phyloP scores from a whole-genome alignment of 2,113 vertebrate genomes.

The Apodemus sylvaticus region DNA sequence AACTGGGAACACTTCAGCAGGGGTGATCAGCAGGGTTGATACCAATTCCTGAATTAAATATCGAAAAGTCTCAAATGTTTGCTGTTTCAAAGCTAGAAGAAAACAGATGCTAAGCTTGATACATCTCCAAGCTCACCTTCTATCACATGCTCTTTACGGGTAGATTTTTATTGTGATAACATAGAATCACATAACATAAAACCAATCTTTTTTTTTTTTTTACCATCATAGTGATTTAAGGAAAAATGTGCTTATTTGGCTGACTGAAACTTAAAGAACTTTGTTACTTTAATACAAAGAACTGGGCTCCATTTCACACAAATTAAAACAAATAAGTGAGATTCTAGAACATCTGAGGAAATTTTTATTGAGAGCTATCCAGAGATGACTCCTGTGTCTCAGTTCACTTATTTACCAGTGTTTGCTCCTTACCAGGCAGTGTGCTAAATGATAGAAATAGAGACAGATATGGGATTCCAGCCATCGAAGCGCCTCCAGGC shows the following conservation, averaged over 20 bases:
- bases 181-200: background rate
- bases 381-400: background rate
- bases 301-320: background rate
- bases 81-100: constrained; percentile 64
- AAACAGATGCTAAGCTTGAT: constrained; percentile 64
- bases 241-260: background rate
- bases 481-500: background rate
- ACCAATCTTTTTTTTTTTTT: background rate
- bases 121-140: constrained; percentile 55
- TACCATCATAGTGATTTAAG: background rate
- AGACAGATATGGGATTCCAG: background rate
- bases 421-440: background rate
- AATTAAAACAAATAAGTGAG: background rate
- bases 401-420: background rate
- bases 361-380: background rate
- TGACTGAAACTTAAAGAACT: background rate
- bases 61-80: constrained; percentile 70
- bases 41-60: constrained; percentile 34
- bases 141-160: background rate
- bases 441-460: background rate
- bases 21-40: background rate
- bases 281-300: constrained; percentile 25
- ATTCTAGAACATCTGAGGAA: background rate
- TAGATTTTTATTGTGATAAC: constrained; percentile 31
- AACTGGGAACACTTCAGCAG: constrained; percentile 74